Evolutionary conservation across 2,113 vertebrate species (phyloP), one percentile per base, ranked within the genome.

Genomic region (Barnardius zonarius): DNA sequence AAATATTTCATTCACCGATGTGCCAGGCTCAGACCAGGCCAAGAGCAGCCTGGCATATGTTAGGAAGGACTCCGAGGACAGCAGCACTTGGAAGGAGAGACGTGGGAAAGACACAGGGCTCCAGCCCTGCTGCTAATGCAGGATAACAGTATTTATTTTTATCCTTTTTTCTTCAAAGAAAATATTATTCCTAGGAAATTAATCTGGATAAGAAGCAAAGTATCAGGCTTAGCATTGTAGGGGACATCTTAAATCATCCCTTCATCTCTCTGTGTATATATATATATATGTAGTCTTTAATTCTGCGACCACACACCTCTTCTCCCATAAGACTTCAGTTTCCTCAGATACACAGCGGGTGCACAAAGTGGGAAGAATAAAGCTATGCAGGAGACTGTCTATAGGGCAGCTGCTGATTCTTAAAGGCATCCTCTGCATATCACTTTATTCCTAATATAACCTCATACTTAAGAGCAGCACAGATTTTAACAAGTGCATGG

Each of bases 151-250:
- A 96, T 94, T 97, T 96, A 88, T 91, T 97, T 96, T 94, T 80
- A 96, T 84, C 67, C 6, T 94, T 95, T 91, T 93, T 97, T 90
- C 82, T 88, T 87, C 80, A 95, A 95, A 95, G 87, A 95, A 94
- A 95, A 96, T 95, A 96, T 96, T 96, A 85, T 97, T 95, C 63
- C 85, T 91, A 91, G 94, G 95, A 97, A 95, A 95, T 97, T 87
- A 93, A 96, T 87, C 83, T 69, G 91, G 70, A 91, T 93, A 92
- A 95, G 89, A 97, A 48, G 83, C 44, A 76, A 93, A 93, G 80
- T 91, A 94, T 91, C 86, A 79, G 37, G 57, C 96, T 97, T 86
- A 94, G 73, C 88, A 64, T 37, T 79, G 90, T 44, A 90, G 73
- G 86, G 48, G 80, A 86, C 70, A 92, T 88, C 62, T 92, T 78